Evolutionary conservation across 2,113 vertebrate species (phyloP).

Genomic region (Chloebia gouldiae): DNA sequence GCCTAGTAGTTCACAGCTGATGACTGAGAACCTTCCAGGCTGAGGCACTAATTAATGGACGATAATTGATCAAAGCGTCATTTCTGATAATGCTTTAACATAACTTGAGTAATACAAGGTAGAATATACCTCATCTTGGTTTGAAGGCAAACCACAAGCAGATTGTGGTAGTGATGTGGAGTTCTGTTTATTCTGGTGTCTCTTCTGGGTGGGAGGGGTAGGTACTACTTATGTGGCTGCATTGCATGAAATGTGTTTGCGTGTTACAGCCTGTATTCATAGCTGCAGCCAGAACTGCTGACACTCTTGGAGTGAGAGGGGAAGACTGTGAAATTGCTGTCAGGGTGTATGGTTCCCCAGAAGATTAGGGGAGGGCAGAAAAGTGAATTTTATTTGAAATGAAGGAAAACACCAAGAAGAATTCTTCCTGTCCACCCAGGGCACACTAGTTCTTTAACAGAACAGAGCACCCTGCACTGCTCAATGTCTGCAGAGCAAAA

Average conservation of each 20-base stretch:
- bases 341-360: neutral
- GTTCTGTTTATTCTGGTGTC: slow-evolving; percentile 40
- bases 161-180: slow-evolving; percentile 32
- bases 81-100: slow-evolving; percentile 31
- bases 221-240: neutral
- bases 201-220: neutral
- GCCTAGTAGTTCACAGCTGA: neutral
- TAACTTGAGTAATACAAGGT: slow-evolving; percentile 17
- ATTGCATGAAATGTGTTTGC: slow-evolving; percentile 1
- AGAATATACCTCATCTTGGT: neutral
- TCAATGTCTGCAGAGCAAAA: neutral
- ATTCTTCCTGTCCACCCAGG: neutral
- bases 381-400: neutral
- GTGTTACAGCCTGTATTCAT: neutral
- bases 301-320: neutral
- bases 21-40: slow-evolving; percentile 5
- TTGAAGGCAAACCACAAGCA: slow-evolving; percentile 37
- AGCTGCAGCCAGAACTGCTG: slow-evolving; percentile 19
- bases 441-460: neutral
- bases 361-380: neutral
- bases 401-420: neutral
- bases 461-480: neutral
- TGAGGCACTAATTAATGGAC: slow-evolving; percentile 15
- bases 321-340: neutral
- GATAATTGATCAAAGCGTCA: slow-evolving; percentile 42